Evolutionary conservation across 2,113 vertebrate genomes (phyloP), one percentile per base, ranked within the genome.

Genomic region (Perognathus longimembris): DNA sequence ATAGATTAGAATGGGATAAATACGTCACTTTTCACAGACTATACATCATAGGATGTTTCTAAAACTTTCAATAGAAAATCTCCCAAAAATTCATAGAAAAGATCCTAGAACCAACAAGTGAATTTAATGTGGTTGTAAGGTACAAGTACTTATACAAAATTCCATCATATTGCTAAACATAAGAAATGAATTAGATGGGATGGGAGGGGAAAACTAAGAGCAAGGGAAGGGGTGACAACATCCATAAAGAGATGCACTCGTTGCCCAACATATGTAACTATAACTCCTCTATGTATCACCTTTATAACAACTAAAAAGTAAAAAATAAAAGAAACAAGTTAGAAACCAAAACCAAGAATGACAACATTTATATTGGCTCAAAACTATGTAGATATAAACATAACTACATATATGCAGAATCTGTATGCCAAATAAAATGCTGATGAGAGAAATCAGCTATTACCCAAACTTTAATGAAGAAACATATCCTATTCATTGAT

Each of bases 1-100:
- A 88, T 59, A 89, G 24, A 84, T 79, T 74, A 91, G 63, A 86
- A 69, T 77, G 45, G 40, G 89, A 89, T 42, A 93, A 87, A 92
- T 69, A 63, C 70, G 20, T 67, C 36, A 71, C 9, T 93, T 83
- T 83, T 84, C 24, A 78, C 10, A 87, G 50, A 79, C 0, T 26
- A 57, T 34, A 17, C 32, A 54, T 14, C 50, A 15, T 15, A 54
- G 50, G 17, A 54, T 54, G 15, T 54, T 54, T 54, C 14, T 54
- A 54, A 54, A 54, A 83, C 18, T 85, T 15, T 45, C 50, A 40
- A 59, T 21, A 74, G 71, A 73, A 91, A 89, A 75, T 40, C 22
- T 15, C 67, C 21, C 64, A 66, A 22, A 77, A 89, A 70, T 40
- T 24, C 75, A 34, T 40, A 82, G 78, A 40, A 93, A 91, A 63